A percentile compares a stretch with the other conserved stretches of the same genome.
phyloP scores from a whole-genome alignment of 2,888 invertebrate species.

The Beris chalybata region DNA sequence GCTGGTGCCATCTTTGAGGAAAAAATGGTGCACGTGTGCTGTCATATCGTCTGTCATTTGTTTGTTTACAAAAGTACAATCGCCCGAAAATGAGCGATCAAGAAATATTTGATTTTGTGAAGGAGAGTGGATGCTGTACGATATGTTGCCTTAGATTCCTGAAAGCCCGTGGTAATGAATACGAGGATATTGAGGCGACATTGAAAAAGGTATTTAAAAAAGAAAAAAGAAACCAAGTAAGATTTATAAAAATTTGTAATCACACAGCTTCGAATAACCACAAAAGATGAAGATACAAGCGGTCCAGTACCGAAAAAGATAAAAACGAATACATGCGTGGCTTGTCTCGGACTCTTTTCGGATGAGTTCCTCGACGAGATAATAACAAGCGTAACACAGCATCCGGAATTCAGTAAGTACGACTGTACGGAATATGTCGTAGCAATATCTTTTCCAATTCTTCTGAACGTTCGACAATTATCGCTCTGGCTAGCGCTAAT shows the following conservation, averaged over 20 bases:
- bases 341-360: slow-evolving; percentile 75
- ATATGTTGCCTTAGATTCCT: slow-evolving; percentile 71
- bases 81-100: slow-evolving; percentile 57
- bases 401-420: slow-evolving; percentile 61
- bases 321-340: slow-evolving; percentile 63
- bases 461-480: slow-evolving; percentile 67
- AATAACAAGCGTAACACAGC: slow-evolving; percentile 59
- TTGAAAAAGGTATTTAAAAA: slow-evolving; percentile 56
- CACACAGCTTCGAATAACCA: background rate
- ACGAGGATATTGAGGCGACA: slow-evolving; percentile 58
- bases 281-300: background rate
- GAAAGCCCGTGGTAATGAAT: slow-evolving; percentile 62
- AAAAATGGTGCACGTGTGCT: too few relatives aligned
- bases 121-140: slow-evolving; percentile 65
- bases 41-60: background rate
- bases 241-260: background rate
- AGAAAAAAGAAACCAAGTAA: background rate
- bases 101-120: slow-evolving; percentile 58
- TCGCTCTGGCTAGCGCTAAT: slow-evolving; percentile 64
- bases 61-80: slow-evolving; percentile 15
- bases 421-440: slow-evolving; percentile 68
- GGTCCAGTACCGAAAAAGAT: slow-evolving; percentile 55
- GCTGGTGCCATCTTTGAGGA: too few relatives aligned
- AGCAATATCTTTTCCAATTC: slow-evolving; percentile 71
- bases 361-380: slow-evolving; percentile 59